Evolutionary conservation across 2,113 vertebrate species (phyloP), one percentile per base, ranked within the genome.

Genomic region (Callaeas wilsoni): DNA sequence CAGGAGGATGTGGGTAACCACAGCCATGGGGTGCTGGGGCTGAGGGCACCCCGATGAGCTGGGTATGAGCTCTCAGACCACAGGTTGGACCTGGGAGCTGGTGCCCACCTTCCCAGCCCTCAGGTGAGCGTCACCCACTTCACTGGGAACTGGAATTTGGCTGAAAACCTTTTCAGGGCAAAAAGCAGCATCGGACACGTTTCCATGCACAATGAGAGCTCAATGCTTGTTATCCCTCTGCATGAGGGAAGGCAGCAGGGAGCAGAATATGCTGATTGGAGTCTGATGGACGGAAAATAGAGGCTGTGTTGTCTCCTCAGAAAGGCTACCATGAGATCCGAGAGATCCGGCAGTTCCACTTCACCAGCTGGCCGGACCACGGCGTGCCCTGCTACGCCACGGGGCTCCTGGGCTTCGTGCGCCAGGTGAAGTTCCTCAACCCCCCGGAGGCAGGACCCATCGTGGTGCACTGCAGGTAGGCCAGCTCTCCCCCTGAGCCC

Each of bases 321-420:
- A 99, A 99, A 98, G 99, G 99, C 96, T 99, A 99, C 96, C 99
- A 99, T 9, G 99, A 99, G 97, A 99, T 99, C 97, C 98, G 99
- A 17, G 99, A 99, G 95, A 98, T 99, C 69, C 99, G 99, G 33
- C 99, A 99, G 97, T 99, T 99, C 95, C 99, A 99, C 81, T 99
- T 99, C 97, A 99, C 99, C 97, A 99, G 99, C 98, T 99, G 99
- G 99, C 99, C 99, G 0, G 99, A 99, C 97, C 99, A 99, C 1
- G 99, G 99, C 0, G 99, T 99, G 32, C 99, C 99, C 79, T 99
- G 99, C 94, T 99, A 99, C 1, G 99, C 99, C 97, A 99, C 99
- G 0, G 99, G 99, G 50, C 98, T 99, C 39, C 97, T 99, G 89
- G 99, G 99, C 89, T 99, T 99, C 29, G 98, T 99, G 39, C 98